Base-by-base conservation (phyloP, 2,113 vertebrate genomes). In the Salvelinus alpinus region DNA sequence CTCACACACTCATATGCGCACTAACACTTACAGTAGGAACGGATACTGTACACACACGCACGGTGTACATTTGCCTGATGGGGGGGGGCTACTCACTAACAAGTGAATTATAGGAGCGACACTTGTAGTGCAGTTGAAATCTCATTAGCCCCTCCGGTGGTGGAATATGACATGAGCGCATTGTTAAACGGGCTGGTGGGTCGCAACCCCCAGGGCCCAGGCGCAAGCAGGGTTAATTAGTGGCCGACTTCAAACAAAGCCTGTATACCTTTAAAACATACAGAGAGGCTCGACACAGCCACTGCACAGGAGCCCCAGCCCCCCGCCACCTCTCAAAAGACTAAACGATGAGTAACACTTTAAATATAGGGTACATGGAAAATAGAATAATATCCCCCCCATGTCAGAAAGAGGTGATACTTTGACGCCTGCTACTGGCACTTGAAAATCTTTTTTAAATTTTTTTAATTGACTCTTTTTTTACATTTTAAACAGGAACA, bases 91-190 rank as follows among this genome's bases (percentile, higher is more conserved):
- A 69, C 69, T 87, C 78, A 74, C 74, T 84, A 78, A 85, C 76
- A 79, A 79, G 82, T 82, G 83, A 84, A 88, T 89, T 84, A 87
- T 65, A 81, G 78, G 78, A 72, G 57, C 71, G 31, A 73, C 74
- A 73, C 77, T 85, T 82, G 76, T 82, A 69, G 57, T 47, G 64
- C 64, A 29, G 44, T 75, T 72, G 77, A 81, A 86, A 89, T 86
- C 79, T 78, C 79, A 81, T 86, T 81, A 84, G 74, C 76, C 79
- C 84, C 80, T 78, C 75, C 54, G 68, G 86, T 78, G 88, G 73
- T 77, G 65, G 66, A 71, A 22, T 78, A 74, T 81, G 71, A 70
- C 75, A 78, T 78, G 71, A 71, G 62, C 34, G 22, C 16, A 3
- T 27, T 64, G 71, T 77, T 73, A 84, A 84, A 73, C 24, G 25